A percentile compares a stretch with the other conserved stretches of the same genome.
Conservation (phyloP, 2,888 invertebrate genomes). For the Tipula lateralis region DNA sequence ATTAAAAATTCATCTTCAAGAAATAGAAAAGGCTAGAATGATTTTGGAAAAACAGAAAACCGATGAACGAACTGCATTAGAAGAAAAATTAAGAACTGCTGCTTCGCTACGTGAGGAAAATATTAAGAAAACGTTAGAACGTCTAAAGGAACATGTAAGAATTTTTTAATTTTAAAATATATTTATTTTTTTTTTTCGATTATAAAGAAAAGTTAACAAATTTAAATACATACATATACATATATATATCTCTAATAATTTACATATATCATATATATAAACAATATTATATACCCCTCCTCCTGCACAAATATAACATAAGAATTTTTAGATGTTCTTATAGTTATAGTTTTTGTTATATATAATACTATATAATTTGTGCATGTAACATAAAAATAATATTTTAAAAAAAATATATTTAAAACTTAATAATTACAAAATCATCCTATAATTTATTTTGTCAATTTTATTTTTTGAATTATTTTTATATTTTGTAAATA, state of each 20-base stretch:
- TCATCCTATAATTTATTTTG: neutral
- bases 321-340: neutral
- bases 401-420: neutral
- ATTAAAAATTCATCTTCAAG: constrained; percentile 59
- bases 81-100: constrained; percentile 82
- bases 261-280: neutral
- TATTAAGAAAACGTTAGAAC: constrained; percentile 84
- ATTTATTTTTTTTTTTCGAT: neutral
- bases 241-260: neutral
- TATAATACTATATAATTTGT: neutral
- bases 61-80: constrained; percentile 78
- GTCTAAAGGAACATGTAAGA: constrained; percentile 87
- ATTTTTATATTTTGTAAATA: neutral
- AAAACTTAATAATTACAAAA: neutral
- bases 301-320: neutral
- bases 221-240: too few relatives aligned
- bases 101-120: constrained; percentile 85
- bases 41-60: constrained; percentile 80
- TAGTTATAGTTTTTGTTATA: neutral
- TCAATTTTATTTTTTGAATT: neutral
- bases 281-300: neutral
- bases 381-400: constrained; percentile 1
- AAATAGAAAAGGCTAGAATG: constrained; percentile 61
- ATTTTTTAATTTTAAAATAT: constrained; percentile 14
- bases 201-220: constrained; percentile 25